Conservation (phyloP, 2,888 invertebrate species). For the Caenorhabditis wallacei region DNA sequence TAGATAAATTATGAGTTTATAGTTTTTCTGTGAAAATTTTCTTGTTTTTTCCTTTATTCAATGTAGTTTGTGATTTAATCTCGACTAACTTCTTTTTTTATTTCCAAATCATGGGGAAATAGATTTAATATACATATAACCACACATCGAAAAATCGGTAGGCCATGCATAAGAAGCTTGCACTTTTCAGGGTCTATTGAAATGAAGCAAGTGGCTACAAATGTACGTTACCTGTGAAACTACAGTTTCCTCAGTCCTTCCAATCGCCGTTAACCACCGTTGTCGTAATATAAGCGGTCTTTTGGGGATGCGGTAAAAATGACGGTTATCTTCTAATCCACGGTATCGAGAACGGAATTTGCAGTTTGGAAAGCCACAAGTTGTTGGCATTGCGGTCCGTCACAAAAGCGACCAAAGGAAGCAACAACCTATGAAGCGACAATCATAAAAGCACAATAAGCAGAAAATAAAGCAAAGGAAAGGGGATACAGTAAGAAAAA, state of each 20-base stretch:
- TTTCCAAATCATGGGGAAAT: not conserved
- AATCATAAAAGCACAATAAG: slow-evolving; percentile 30
- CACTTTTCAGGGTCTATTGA: slow-evolving; percentile 1
- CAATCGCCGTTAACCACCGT: slow-evolving; percentile 84
- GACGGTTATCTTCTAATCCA: slow-evolving; percentile 84
- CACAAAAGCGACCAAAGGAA: slow-evolving; percentile 47
- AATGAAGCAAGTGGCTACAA: slow-evolving; percentile 7
- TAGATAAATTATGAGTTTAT: slow-evolving; percentile 10
- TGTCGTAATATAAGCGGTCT: slow-evolving; percentile 84
- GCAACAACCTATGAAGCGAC: slow-evolving; percentile 61
- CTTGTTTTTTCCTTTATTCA: not conserved
- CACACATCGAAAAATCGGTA: slow-evolving; percentile 28
- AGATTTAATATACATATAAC: not conserved
- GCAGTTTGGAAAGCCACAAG: slow-evolving; percentile 85
- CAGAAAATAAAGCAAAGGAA: slow-evolving; percentile 11
- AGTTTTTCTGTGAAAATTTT: not conserved
- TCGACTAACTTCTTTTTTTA: not conserved
- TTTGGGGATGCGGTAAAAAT: slow-evolving; percentile 85
- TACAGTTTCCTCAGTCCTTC: slow-evolving; percentile 84
- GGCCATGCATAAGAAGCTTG: slow-evolving; percentile 36
- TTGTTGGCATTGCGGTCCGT: slow-evolving; percentile 83
- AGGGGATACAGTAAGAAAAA: not conserved
- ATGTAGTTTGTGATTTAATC: slow-evolving; percentile 29
- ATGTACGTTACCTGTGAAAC: slow-evolving; percentile 83
- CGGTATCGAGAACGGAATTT: slow-evolving; percentile 84